phyloP scores from a whole-genome alignment of 1,140 invertebrate genomes.

The Meloidogyne hapla region DNA sequence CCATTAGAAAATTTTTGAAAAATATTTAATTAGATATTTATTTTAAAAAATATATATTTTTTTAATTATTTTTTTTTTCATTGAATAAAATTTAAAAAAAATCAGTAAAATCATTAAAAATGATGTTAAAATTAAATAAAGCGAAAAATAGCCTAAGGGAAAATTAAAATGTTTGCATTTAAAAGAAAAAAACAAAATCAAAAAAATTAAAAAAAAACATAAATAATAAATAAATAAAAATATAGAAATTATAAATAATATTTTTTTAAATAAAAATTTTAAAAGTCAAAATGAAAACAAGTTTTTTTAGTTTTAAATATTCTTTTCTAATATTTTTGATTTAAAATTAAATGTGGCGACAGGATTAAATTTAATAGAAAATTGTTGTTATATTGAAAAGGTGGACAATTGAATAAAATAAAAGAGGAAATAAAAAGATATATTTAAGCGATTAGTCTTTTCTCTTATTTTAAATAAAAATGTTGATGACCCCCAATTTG shows the following conservation, averaged over 20 bases:
- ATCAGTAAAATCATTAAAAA: neutral
- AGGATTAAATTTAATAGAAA: neutral
- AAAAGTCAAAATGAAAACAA: neutral
- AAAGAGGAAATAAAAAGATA: neutral
- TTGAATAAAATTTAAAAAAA: neutral
- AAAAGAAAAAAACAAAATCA: neutral
- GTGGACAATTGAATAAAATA: neutral
- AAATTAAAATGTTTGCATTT: neutral
- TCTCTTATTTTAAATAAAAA: no score
- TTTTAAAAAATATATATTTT: no score
- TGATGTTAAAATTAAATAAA: neutral
- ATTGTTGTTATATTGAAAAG: neutral
- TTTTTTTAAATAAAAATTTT: neutral
- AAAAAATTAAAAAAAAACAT: neutral
- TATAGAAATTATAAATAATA: neutral
- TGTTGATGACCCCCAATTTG: no score
- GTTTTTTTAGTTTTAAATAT: neutral
- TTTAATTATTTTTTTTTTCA: no score
- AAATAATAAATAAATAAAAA: neutral
- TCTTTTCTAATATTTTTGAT: neutral
- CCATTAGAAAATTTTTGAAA: no score
- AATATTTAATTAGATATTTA: no score
- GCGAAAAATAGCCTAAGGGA: neutral
- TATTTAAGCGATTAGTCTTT: neutral
- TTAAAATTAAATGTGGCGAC: slow-evolving; percentile 2